These are phyloP conservation scores for Gobio gobio DNA, from an alignment of 2,113 vertebrate genomes.

Conservation along the genomic window DNA sequence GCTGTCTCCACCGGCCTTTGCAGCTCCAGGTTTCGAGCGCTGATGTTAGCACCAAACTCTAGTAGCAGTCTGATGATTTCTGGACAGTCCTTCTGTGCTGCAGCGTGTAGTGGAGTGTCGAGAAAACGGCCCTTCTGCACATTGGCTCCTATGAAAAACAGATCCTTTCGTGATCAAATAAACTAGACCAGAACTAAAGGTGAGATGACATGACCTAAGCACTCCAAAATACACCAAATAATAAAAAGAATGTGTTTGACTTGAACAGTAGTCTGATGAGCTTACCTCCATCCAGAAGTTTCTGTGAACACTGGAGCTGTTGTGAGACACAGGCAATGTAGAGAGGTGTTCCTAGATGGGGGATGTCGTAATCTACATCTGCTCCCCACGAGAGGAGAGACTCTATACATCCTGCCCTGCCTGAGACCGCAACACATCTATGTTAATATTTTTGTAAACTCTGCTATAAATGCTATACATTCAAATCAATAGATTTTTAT, in stretches of 20 bases:
- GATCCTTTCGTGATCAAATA: not conserved
- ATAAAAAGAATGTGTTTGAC: not conserved
- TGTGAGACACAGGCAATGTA: constrained; percentile 85
- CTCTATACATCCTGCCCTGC: constrained; percentile 83
- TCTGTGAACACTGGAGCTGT: constrained; percentile 82
- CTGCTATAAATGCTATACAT: not conserved
- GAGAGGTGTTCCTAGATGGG: constrained; percentile 85
- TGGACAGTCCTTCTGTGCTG: constrained; percentile 79
- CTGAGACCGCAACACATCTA: constrained; percentile 64
- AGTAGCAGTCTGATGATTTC: constrained; percentile 81
- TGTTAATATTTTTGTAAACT: not conserved
- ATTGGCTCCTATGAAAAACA: constrained; percentile 76
- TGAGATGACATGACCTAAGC: not conserved
- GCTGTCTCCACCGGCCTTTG: constrained; percentile 83
- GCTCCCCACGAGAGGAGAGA: constrained; percentile 83
- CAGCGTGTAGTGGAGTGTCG: constrained; percentile 85
- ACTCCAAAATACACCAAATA: not conserved
- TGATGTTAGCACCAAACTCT: constrained; percentile 88
- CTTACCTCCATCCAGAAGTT: constrained; percentile 84
- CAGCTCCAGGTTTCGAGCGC: constrained; percentile 82
- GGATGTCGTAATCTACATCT: constrained; percentile 86
- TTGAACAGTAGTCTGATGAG: not conserved
- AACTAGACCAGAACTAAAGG: not conserved
- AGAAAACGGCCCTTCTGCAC: constrained; percentile 85
- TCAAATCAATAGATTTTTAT: not conserved